These are phyloP conservation scores for Anastrepha obliqua DNA, from an alignment of 1,140 invertebrate species.

Conservation along the genomic window DNA sequence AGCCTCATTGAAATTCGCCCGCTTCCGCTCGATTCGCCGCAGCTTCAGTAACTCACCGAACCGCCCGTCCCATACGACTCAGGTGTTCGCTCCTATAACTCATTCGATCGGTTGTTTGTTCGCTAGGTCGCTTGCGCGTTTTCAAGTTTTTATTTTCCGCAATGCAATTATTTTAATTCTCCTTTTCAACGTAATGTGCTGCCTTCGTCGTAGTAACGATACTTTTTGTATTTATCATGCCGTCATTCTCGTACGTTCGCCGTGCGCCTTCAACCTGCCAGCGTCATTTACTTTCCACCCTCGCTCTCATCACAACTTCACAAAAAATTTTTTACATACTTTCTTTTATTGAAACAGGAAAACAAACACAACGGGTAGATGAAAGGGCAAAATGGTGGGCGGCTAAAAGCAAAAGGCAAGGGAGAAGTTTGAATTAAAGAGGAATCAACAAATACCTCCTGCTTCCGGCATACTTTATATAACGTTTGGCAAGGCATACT, in stretches of 20 bases:
- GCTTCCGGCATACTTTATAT: neutral
- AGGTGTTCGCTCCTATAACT: neutral
- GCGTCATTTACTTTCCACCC: no score
- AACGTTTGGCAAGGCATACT: neutral
- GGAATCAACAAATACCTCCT: neutral
- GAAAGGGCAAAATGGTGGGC: neutral
- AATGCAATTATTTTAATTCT: slow-evolving; percentile 28
- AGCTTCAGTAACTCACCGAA: neutral
- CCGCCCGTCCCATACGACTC: neutral
- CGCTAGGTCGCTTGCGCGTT: neutral
- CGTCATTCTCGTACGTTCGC: no score
- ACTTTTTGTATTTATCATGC: no score
- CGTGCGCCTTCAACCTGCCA: no score
- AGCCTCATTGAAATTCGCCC: neutral
- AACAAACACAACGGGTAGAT: neutral
- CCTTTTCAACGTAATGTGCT: neutral
- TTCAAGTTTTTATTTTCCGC: neutral
- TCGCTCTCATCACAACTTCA: no score
- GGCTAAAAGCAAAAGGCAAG: neutral
- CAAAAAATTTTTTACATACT: no score
- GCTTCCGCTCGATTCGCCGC: neutral
- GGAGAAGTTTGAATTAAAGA: neutral
- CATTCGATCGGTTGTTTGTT: neutral
- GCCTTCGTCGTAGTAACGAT: neutral
- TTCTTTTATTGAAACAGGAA: neutral